Base-by-base conservation (phyloP, 30 jellyfish, hydroid and myxozoan species). In the Pseudorhiza aurosa region DNA sequence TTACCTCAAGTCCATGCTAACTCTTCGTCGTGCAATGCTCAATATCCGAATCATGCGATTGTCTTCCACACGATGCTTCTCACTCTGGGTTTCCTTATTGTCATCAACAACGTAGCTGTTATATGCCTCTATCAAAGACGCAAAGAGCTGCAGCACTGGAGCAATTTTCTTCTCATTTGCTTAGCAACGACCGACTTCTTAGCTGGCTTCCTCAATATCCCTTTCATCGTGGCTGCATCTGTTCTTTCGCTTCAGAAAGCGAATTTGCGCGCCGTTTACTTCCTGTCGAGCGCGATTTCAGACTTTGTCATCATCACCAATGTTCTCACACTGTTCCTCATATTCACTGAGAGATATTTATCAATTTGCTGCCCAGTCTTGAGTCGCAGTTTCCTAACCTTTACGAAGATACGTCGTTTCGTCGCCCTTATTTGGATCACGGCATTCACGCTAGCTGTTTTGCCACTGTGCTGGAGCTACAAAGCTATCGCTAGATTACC, bases 121-220 rank as follows among this genome's bases (percentile, higher is more conserved):
- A 53, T 72, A 15, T 51, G 39, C 49, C 28, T 72, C 5, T 72
- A 72, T 53, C 46, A 67, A 26, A 72, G 51, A 37, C 59, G 68
- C 72, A 56, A 57, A 6, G 64, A 53, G 9, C 35, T 72, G 56
- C 58, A 37, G 11, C 58, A 72, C 50, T 72, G 86, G 86, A 51
- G 46, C 14, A 79, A 79, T 55, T 49, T 37, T 31, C 75, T 64
- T 26, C 56, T 79, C 47, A 37, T 79, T n/a, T 58, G 91, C 29
- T 33, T 79, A 58, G 79, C 91, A 15, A 50, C 36, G 82, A 24
- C 75, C 15, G 91, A 79, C 39, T 36, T 79, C 26, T 32, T 79
- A 24, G 72, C 91, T 26, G 91, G 91, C 12, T 18, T 37, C 37
- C 68, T 79, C 30, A 26, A 40, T 33, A 79, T 79, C 6, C 91